These are phyloP conservation scores for Sinohyriopsis cumingii DNA, from an alignment of 2,888 invertebrate species.

Conservation along the genomic window DNA sequence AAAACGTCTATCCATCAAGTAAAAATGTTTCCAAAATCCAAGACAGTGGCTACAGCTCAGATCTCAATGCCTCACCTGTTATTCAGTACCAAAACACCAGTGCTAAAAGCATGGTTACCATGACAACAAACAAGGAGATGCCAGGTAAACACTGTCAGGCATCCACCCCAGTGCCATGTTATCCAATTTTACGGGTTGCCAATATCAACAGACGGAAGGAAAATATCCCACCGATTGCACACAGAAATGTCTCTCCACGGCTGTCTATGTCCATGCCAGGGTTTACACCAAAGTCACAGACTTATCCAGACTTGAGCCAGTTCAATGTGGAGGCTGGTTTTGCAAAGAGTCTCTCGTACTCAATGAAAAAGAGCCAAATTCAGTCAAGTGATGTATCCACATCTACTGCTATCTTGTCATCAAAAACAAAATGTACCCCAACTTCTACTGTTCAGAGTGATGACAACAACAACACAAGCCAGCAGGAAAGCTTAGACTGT, in stretches of 20 bases:
- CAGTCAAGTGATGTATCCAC: constrained; percentile 28
- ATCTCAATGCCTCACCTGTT: constrained; percentile 41
- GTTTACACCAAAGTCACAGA: constrained; percentile 7
- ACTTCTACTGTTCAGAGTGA: no score
- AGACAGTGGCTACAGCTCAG: constrained; percentile 52
- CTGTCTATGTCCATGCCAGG: constrained; percentile 7
- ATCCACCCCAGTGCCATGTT: constrained; percentile 20
- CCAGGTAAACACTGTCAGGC: constrained; percentile 6
- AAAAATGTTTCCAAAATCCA: constrained; percentile 14
- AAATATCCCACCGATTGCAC: constrained; percentile 5
- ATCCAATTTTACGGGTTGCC: constrained; percentile 9
- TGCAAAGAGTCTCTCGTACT: no score
- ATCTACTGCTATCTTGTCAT: background rate
- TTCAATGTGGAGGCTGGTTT: no score
- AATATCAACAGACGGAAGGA: constrained; percentile 4
- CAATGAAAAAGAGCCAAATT: constrained; percentile 10
- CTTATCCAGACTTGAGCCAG: no score
- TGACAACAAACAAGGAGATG: constrained; percentile 1
- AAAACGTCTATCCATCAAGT: no score
- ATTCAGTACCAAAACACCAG: constrained; percentile 23
- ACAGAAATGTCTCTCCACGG: constrained; percentile 3
- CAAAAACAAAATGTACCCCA: no score
- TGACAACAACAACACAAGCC: no score
- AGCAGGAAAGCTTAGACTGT: no score
- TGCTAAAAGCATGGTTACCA: background rate